phyloP scores from a whole-genome alignment of 2,113 vertebrate species.

The Psittacara wagleri region DNA sequence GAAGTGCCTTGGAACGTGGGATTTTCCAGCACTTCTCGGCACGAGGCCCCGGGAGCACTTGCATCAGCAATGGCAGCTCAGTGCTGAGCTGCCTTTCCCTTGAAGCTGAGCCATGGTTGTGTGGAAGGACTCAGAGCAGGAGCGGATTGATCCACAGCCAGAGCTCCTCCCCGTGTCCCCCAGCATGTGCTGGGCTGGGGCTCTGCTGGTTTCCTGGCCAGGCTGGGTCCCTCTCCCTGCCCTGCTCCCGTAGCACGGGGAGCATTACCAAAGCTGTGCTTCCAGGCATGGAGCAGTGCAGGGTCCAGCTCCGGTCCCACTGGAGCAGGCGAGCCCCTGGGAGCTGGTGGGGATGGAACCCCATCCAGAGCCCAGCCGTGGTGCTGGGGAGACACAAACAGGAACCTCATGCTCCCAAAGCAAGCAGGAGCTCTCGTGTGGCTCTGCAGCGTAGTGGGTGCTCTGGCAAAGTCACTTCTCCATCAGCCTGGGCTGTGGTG shows the following conservation, averaged over 20 bases:
- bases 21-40: neutral
- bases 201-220: neutral
- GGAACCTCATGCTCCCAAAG: neutral
- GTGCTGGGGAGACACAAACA: neutral
- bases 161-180: neutral
- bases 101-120: fast-evolving
- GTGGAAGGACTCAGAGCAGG: neutral
- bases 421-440: neutral
- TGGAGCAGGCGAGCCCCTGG: neutral
- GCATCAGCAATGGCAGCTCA: neutral
- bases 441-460: neutral
- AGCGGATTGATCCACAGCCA: fast-evolving
- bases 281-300: fast-evolving
- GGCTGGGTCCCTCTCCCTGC: neutral
- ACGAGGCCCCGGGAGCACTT: fast-evolving
- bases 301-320: fast-evolving
- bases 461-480: neutral
- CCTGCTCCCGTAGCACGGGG: neutral
- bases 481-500: neutral
- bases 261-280: neutral
- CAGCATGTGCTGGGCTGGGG: neutral
- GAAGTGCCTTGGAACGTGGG: neutral
- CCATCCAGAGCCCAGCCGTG: neutral
- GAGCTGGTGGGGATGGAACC: neutral
- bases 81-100: fast-evolving